Conservation (phyloP, 2,113 vertebrate genomes). For the Syngnathoides biaculeatus region DNA sequence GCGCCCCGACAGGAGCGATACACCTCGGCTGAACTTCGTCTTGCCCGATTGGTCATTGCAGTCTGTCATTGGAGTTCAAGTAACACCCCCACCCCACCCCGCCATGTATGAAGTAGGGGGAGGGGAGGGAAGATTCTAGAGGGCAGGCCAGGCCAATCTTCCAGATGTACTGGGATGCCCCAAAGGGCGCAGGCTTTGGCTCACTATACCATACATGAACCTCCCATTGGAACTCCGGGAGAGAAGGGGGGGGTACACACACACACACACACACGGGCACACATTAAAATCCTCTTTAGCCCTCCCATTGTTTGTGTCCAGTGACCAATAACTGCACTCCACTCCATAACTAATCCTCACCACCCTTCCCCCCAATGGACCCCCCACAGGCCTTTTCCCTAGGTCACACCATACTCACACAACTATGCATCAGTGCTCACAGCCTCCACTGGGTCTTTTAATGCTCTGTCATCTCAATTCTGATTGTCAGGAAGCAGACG, state of each 20-base stretch:
- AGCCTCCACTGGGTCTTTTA: slow-evolving; percentile 64
- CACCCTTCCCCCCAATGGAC: slow-evolving; percentile 50
- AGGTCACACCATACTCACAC: slow-evolving; percentile 49
- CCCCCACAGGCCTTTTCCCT: slow-evolving; percentile 57
- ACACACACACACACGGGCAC: slow-evolving; percentile 44
- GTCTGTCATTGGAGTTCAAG: slow-evolving; percentile 58
- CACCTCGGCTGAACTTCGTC: slow-evolving; percentile 5
- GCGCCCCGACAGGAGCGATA: slow-evolving; percentile 1
- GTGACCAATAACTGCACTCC: slow-evolving; percentile 71
- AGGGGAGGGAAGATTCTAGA: slow-evolving; percentile 23
- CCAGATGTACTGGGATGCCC: slow-evolving; percentile 58
- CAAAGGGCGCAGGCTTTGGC: slow-evolving; percentile 38
- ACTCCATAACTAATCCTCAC: slow-evolving; percentile 66
- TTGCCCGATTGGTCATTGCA: slow-evolving; percentile 33
- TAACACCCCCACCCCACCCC: slow-evolving; percentile 19
- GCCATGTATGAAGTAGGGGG: slow-evolving; percentile 26
- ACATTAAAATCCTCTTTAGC: slow-evolving; percentile 67
- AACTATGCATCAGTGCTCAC: slow-evolving; percentile 54
- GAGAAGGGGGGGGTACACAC: slow-evolving; percentile 39
- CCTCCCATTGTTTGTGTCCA: slow-evolving; percentile 73
- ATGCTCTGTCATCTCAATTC: slow-evolving; percentile 70
- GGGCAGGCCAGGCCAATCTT: slow-evolving; percentile 56
- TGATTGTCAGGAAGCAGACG: slow-evolving; percentile 69
- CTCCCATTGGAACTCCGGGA: slow-evolving; percentile 45
- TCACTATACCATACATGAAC: slow-evolving; percentile 41